Evolutionary conservation across 2,113 vertebrate species (phyloP).

Genomic region (Notothenia coriiceps): DNA sequence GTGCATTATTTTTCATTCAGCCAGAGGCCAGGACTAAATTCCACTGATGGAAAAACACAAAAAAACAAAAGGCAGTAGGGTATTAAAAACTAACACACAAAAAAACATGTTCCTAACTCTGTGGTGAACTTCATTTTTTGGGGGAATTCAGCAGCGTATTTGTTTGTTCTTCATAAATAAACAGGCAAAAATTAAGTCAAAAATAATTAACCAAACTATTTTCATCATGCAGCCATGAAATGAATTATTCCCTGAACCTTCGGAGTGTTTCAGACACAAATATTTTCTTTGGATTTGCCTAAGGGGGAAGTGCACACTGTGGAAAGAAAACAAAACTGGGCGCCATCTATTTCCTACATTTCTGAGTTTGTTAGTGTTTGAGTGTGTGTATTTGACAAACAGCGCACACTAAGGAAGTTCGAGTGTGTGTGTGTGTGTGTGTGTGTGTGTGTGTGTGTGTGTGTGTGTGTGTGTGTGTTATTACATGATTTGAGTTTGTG

Average conservation of each 20-base stretch:
- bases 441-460: slow-evolving; percentile 1
- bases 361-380: slow-evolving; percentile 56
- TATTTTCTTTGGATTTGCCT: slow-evolving; percentile 77
- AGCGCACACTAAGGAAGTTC: slow-evolving; percentile 13
- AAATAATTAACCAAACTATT: slow-evolving; percentile 44
- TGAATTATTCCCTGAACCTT: slow-evolving; percentile 63
- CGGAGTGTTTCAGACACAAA: slow-evolving; percentile 70
- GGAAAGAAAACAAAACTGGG: slow-evolving; percentile 70
- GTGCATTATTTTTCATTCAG: slow-evolving; percentile 64
- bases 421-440: background rate
- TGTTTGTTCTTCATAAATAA: slow-evolving; percentile 47
- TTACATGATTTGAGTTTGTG: background rate
- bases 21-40: slow-evolving; percentile 48
- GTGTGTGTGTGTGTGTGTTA: background rate
- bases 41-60: slow-evolving; percentile 48
- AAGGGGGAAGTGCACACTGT: slow-evolving; percentile 61
- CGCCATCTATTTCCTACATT: slow-evolving; percentile 73
- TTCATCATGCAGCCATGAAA: slow-evolving; percentile 46
- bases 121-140: slow-evolving; percentile 7
- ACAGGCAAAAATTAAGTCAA: slow-evolving; percentile 43
- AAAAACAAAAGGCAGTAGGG: slow-evolving; percentile 42
- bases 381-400: slow-evolving; percentile 27
- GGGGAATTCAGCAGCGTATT: slow-evolving; percentile 11
- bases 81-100: slow-evolving; percentile 33
- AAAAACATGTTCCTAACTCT: background rate